Percentiles rank a stretch among this genome's conserved stretches.
These are phyloP conservation scores for Acrocephalus kingi DNA, from an alignment of 2,113 vertebrate species.

Conservation along the genomic window DNA sequence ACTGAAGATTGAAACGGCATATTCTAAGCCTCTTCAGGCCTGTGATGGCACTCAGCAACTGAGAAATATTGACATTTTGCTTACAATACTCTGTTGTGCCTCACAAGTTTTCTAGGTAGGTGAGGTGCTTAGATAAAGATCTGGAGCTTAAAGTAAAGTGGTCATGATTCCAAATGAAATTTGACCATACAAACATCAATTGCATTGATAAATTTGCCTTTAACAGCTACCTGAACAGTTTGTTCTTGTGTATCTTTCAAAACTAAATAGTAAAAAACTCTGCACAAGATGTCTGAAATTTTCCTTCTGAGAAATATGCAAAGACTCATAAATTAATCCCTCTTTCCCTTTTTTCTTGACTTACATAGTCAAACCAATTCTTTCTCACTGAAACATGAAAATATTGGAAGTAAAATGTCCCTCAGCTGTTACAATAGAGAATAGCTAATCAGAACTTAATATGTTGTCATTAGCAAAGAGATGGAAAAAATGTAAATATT, in stretches of 20 bases:
- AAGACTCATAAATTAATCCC: not conserved
- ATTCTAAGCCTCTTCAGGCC: not conserved
- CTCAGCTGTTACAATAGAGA: slow-evolving; percentile 24
- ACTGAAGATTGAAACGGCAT: not conserved
- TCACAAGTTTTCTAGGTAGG: not conserved
- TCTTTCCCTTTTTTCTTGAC: not conserved
- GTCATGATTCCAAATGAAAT: not conserved
- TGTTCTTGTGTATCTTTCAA: not conserved
- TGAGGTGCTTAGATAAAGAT: not conserved
- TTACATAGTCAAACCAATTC: not conserved
- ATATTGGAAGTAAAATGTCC: not conserved
- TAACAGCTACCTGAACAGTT: not conserved
- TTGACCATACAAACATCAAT: not conserved
- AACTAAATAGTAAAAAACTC: not conserved
- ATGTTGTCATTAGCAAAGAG: not conserved
- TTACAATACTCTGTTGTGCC: not conserved
- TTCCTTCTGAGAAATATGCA: not conserved
- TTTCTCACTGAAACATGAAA: not conserved
- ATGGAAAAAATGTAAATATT: slow-evolving; percentile 53
- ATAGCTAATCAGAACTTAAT: slow-evolving; percentile 46
- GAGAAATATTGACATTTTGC: not conserved
- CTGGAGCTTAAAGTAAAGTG: not conserved
- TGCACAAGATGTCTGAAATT: not conserved
- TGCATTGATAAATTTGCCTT: not conserved
- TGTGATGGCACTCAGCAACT: not conserved